Evolutionary conservation across 2,888 invertebrate genomes (phyloP), one percentile per base, ranked within the genome.

Genomic region (Noctua comes): DNA sequence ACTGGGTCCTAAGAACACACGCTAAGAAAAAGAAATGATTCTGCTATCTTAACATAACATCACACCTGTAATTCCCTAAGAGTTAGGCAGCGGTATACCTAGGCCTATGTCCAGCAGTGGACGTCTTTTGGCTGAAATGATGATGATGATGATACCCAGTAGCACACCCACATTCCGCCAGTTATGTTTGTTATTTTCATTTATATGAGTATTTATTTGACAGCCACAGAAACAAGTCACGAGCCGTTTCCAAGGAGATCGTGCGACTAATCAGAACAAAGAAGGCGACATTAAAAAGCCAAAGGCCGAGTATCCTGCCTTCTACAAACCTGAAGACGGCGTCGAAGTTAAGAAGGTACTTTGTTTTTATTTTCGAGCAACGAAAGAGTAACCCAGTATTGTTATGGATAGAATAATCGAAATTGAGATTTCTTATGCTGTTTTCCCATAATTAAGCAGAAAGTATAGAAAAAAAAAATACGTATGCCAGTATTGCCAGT

Each of bases 261-360:
- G 51, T 21, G 36, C 21, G n/a, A 36, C 16, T 51, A 16, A n/a
- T 54, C 2, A 10, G 68, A 85, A 76, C 27, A 76, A 80, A 40
- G 18, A 69, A 77, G 76, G 4, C 21, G 65, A 79, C 2, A 21
- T 46, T 16, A 76, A 57, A 7, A 91, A 88, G 24, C 80, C 79
- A 8, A 88, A 80, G 18, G 74, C 54, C 10, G 94, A 93, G 59
- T 95, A 96, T 77, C 89, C 92, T 0, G 96, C 94, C 0, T 92
- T 88, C 51, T 96, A 95, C 82, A 94, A 90, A 48, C 86, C 91
- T 0, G 93, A 94, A 70, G 94, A 96, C 31, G 96, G 95, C 1
- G 75, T 84, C 0, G 95, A 95, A 91, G 96, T 96, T 0, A 96
- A 95, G 86, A 89, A 94, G 93, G 96, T 96, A 92, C 88, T 73